Evolutionary conservation across 1,140 invertebrate species (phyloP).

Genomic region (Ladona fulva): DNA sequence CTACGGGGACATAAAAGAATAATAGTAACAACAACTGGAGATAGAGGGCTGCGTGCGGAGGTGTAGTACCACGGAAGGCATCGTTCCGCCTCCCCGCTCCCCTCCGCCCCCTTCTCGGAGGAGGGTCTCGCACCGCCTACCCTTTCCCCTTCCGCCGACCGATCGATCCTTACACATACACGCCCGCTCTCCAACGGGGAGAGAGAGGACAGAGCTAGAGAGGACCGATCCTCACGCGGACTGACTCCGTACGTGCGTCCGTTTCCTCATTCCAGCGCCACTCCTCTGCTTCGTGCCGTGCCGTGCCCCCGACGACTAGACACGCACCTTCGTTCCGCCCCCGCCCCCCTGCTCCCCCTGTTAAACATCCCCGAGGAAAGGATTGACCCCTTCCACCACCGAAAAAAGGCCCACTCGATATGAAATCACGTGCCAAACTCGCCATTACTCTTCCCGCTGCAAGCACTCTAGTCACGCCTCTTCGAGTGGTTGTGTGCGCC

Average conservation of each 20-base stretch:
- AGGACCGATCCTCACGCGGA: neutral
- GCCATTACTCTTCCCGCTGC: neutral
- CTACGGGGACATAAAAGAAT: no score
- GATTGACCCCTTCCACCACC: neutral
- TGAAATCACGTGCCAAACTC: neutral
- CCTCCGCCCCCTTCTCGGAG: no score
- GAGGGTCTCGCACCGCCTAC: no score
- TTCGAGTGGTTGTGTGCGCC: neutral
- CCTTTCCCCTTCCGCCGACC: neutral
- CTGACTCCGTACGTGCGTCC: neutral
- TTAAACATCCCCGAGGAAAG: neutral
- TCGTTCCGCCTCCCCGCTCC: no score
- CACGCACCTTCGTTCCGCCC: neutral
- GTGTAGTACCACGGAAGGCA: no score
- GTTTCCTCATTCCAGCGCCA: no score
- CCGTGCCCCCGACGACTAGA: neutral
- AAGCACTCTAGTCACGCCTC: neutral
- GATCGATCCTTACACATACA: neutral
- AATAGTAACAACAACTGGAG: no score
- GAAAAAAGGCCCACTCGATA: neutral
- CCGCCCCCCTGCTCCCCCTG: neutral
- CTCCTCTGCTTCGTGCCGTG: no score
- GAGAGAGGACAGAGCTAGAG: neutral
- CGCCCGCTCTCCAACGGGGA: neutral
- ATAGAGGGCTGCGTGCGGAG: no score